Conservation (phyloP, 2,888 invertebrate genomes). For the Troglohyphantes excavatus region DNA sequence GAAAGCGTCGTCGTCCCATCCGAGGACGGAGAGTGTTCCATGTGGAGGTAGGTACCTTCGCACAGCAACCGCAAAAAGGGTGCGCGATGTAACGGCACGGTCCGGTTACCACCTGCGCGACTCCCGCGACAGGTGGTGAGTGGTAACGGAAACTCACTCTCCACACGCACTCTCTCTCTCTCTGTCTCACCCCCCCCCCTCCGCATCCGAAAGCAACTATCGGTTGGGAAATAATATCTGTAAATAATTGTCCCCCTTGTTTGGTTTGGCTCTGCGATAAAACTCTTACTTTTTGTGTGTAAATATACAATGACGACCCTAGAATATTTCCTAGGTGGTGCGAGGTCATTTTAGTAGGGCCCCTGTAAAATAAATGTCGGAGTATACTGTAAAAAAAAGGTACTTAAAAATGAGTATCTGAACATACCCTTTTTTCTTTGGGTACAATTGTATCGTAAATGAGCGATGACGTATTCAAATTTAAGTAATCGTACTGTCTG, state of each 20-base stretch:
- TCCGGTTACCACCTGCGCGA: conserved; percentile 67
- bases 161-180: conserved; percentile 50
- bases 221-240: neutral
- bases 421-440: no score
- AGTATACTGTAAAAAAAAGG: no score
- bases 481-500: no score
- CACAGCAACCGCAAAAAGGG: conserved; percentile 28
- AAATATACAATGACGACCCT: no score
- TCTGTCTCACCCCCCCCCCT: conserved; percentile 1
- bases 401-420: no score
- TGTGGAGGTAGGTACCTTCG: neutral
- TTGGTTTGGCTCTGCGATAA: no score
- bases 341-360: no score
- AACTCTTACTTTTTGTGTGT: no score
- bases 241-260: neutral
- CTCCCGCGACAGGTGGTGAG: conserved; percentile 63
- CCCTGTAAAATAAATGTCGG: no score
- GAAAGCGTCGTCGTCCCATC: neutral
- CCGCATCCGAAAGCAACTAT: conserved; percentile 30
- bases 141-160: conserved; percentile 69
- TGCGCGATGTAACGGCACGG: conserved; percentile 69
- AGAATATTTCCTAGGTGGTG: no score
- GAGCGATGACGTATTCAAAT: no score
- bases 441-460: no score
- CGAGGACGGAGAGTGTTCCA: neutral